These are phyloP conservation scores for Corydoras maculifer DNA, from an alignment of 2,113 vertebrate genomes.

Conservation along the genomic window DNA sequence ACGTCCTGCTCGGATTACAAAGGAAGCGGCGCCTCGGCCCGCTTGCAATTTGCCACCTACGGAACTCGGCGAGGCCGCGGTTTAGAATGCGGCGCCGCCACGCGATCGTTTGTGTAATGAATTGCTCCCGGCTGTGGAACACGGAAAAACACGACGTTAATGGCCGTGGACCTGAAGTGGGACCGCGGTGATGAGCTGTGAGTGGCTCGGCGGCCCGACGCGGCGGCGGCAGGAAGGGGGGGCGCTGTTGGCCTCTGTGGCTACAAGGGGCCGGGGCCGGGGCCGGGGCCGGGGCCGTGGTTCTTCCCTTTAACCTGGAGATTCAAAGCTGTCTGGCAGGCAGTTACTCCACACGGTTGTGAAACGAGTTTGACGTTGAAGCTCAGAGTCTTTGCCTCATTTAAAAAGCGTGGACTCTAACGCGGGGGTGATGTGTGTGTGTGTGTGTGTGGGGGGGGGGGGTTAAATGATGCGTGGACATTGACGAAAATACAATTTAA, in stretches of 20 bases:
- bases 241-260: constrained; percentile 12
- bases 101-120: constrained; percentile 10
- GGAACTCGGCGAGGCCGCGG: not conserved
- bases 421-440: too few species aligned
- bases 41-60: not conserved
- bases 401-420: too few species aligned
- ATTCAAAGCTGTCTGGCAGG: not conserved
- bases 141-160: constrained; percentile 6
- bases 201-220: not conserved
- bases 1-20: not conserved
- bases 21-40: not conserved
- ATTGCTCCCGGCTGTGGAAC: constrained; percentile 19
- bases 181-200: not conserved
- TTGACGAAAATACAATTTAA: too few species aligned
- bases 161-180: constrained; percentile 11
- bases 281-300: not conserved
- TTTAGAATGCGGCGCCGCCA: not conserved
- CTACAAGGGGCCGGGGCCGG: not conserved
- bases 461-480: too few species aligned
- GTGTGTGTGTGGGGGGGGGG: too few species aligned
- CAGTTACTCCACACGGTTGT: not conserved
- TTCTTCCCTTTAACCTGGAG: not conserved
- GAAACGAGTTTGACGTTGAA: too few species aligned
- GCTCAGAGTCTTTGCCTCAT: too few species aligned
- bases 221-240: constrained; percentile 5